These are phyloP conservation scores for Philereme vetulata DNA, from an alignment of 2,888 invertebrate species.

Conservation along the genomic window DNA sequence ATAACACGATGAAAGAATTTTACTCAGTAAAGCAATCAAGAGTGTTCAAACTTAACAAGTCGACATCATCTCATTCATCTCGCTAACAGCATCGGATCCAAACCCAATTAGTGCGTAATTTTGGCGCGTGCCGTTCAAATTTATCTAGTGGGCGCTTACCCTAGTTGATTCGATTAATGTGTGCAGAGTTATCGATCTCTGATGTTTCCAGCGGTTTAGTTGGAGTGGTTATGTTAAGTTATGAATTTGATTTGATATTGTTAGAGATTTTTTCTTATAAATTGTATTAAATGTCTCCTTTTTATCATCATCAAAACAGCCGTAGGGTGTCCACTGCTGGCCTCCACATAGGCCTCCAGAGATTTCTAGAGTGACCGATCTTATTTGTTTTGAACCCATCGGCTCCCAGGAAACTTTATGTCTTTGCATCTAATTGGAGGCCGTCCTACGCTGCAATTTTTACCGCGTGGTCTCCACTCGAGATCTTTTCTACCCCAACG, in stretches of 20 bases:
- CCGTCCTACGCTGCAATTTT: too few relatives aligned
- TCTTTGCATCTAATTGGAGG: too few relatives aligned
- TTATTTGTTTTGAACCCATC: too few relatives aligned
- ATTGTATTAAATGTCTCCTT: too few relatives aligned
- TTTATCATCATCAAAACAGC: too few relatives aligned
- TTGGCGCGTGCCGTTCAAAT: conserved; percentile 58
- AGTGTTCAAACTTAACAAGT: conserved; percentile 28
- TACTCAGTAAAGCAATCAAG: not conserved
- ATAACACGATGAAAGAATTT: not conserved
- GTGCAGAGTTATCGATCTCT: conserved; percentile 28
- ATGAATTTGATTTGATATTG: not conserved
- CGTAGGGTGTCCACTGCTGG: too few relatives aligned
- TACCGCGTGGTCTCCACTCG: too few relatives aligned
- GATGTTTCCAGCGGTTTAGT: conserved; percentile 28
- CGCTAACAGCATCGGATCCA: conserved; percentile 56
- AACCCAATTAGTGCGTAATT: conserved; percentile 64
- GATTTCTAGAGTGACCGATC: too few relatives aligned
- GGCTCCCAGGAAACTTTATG: too few relatives aligned
- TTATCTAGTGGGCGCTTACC: conserved; percentile 34
- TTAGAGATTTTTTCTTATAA: not conserved
- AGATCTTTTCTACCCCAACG: too few relatives aligned
- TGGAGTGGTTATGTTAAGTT: conserved; percentile 23
- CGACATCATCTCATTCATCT: conserved; percentile 40
- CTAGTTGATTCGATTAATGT: conserved; percentile 29
- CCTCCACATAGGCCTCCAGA: too few relatives aligned